Conservation (phyloP, 1,140 invertebrate species). For the Aporrectodea caliginosa region DNA sequence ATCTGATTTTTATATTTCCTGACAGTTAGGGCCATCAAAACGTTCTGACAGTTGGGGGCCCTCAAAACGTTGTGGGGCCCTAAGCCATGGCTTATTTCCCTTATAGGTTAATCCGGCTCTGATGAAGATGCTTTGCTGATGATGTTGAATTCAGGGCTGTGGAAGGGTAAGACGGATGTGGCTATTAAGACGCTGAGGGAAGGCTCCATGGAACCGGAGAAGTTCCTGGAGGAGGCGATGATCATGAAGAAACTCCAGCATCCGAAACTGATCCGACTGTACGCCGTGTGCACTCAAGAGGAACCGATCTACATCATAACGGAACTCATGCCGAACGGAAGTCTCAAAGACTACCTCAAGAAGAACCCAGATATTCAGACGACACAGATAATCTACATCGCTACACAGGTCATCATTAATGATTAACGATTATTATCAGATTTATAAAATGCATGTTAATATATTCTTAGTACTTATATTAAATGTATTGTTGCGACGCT, state of each 20-base stretch:
- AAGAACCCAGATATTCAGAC: slow-evolving; percentile 79
- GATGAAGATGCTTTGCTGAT: too few relatives aligned
- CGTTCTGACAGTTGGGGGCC: too few relatives aligned
- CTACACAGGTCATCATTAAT: slow-evolving; percentile 64
- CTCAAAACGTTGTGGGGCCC: too few relatives aligned
- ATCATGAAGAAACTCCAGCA: slow-evolving; percentile 97
- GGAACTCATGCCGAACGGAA: slow-evolving; percentile 96
- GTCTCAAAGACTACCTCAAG: slow-evolving; percentile 68
- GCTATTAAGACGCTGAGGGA: slow-evolving; percentile 98
- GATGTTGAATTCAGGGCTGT: slow-evolving; percentile 58
- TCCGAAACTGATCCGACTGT: slow-evolving; percentile 85
- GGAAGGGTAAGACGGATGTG: slow-evolving; percentile 98
- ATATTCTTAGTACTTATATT: too few relatives aligned
- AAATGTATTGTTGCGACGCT: too few relatives aligned
- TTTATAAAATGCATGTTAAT: too few relatives aligned
- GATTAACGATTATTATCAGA: too few relatives aligned
- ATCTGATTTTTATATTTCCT: too few relatives aligned
- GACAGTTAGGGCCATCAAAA: too few relatives aligned
- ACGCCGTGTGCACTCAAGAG: slow-evolving; percentile 96
- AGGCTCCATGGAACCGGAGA: slow-evolving; percentile 96
- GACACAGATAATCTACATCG: slow-evolving; percentile 92
- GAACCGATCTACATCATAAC: slow-evolving; percentile 86
- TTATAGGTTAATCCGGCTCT: too few relatives aligned
- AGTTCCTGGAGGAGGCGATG: slow-evolving; percentile 96
- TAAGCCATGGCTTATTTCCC: too few relatives aligned